phyloP scores from a whole-genome alignment of 2,797 vertebrate genomes.

The Emydoidea blandingii region DNA sequence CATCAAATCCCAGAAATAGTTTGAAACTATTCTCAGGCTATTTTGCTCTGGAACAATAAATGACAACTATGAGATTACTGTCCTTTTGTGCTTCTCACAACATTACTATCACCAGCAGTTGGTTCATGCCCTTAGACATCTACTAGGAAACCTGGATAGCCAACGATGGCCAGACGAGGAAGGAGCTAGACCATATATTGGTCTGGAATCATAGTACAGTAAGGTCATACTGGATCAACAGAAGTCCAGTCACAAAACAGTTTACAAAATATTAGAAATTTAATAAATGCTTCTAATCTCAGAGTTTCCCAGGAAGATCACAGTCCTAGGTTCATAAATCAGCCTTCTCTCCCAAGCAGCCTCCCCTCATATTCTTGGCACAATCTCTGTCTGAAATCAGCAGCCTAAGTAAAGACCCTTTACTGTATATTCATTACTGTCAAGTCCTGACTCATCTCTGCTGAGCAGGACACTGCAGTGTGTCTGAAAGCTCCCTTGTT shows the following conservation, averaged over 20 bases:
- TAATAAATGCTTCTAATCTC: neutral
- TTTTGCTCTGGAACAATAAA: neutral
- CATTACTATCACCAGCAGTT: neutral
- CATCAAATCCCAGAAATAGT: neutral
- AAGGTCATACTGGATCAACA: neutral
- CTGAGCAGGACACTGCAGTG: neutral
- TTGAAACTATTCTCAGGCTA: neutral
- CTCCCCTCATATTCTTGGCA: constrained; percentile 2
- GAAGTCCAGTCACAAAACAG: neutral
- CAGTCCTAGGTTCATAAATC: constrained; percentile 28
- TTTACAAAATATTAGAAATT: neutral
- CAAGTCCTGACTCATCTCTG: neutral
- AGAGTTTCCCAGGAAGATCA: constrained; percentile 41
- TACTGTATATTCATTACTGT: neutral
- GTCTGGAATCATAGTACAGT: neutral
- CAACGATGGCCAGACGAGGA: neutral
- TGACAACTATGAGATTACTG: neutral
- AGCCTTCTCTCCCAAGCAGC: constrained; percentile 26
- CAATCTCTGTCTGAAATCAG: neutral
- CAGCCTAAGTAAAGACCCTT: neutral
- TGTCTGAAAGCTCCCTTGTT: neutral
- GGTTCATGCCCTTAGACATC: neutral
- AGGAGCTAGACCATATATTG: neutral
- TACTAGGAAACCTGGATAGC: neutral
- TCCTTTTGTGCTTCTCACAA: neutral